Evolutionary conservation across 2,888 invertebrate species (phyloP), one percentile per base, ranked within the genome.

Genomic region (Drosophila setosimentum): DNA sequence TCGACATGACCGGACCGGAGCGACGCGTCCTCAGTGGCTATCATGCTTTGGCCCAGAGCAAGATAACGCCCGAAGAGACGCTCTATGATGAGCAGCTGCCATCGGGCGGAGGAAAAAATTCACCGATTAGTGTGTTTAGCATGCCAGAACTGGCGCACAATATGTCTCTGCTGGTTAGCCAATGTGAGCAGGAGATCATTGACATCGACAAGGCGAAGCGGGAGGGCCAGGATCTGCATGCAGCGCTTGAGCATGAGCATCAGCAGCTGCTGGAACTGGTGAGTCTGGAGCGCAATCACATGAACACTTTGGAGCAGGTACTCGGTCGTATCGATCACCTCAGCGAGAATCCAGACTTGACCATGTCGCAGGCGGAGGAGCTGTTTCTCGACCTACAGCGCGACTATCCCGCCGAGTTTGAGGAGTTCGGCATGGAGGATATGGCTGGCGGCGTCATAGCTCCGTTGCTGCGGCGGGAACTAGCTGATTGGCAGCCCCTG

Each of bases 1-100:
- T 99, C 77, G 99, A 99, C 93, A 98, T 99, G 98, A 99, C 99
- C 10, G 99, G 99, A 0, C 97, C 97, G 0, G 98, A 99, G 93
- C 97, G 97, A 92, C 95, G 98, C 64, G 97, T 99, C 42, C 94
- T 98, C 3, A 97, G 97, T 91, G 98, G 98, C 0, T 99, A 99
- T 93, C 98, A 98, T 93, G 98, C 98, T 1, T 94, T 99, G 48
- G 95, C 96, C 0, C 96, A 97, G 32, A 93, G 95, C 3, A 94
- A 94, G 78, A 91, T 94, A 1, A 92, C 94, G 1, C 94, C 94
- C 6, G 87, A 87, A 18, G 94, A 94, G 83, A 94, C 96, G 90
- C 94, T 96, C 49, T 96, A 93, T 90, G 96, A 96, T 80, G 94
- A 95, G 85, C 95, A 95, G 71, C 16, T 27, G 27, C 18, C 27